phyloP scores from a whole-genome alignment of 2,113 vertebrate species.

The Erythrocebus patas region DNA sequence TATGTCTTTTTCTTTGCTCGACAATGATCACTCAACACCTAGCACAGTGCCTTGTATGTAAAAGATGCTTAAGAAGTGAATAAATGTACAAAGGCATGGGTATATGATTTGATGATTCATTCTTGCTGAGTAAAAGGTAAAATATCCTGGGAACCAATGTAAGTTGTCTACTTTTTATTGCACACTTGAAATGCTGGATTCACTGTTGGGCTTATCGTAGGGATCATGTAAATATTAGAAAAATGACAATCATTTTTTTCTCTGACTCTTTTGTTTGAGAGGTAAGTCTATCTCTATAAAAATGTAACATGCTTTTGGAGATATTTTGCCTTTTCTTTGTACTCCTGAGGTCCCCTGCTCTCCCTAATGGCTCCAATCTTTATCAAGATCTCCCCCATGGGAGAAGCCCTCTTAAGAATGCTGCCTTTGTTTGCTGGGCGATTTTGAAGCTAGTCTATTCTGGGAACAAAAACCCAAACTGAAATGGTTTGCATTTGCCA shows the following conservation, averaged over 20 bases:
- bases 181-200: constrained; percentile 44
- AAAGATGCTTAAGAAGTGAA: constrained; percentile 25
- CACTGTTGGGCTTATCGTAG: constrained; percentile 19
- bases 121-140: constrained; percentile 15
- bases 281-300: not conserved
- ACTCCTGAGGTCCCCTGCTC: not conserved
- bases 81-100: not conserved
- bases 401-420: constrained; percentile 16
- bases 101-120: constrained; percentile 19
- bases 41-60: not conserved
- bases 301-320: not conserved
- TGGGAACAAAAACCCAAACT: constrained; percentile 61
- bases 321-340: constrained; percentile 21
- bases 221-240: constrained; percentile 57
- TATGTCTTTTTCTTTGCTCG: not conserved
- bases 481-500: constrained; percentile 44
- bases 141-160: not conserved
- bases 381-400: not conserved
- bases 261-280: constrained; percentile 16
- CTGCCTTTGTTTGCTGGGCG: constrained; percentile 30
- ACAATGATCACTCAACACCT: not conserved
- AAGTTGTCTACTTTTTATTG: constrained; percentile 22
- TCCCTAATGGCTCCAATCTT: not conserved
- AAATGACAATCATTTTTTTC: constrained; percentile 51
- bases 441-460: constrained; percentile 39